Conservation (phyloP, 1,140 invertebrate species). For the Aculops lycopersici region DNA sequence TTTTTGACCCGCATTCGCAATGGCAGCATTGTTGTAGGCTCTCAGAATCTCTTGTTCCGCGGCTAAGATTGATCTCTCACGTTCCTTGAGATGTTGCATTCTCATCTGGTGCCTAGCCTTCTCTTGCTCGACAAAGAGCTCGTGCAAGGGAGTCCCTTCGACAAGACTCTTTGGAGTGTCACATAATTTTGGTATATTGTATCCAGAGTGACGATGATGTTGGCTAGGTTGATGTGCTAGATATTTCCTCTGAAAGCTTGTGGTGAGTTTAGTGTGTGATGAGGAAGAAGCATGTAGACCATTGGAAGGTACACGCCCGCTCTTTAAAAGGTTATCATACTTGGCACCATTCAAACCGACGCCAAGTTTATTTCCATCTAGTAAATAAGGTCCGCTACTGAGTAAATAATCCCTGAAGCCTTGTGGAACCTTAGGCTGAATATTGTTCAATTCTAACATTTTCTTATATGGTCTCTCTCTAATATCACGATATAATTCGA, state of each 20-base stretch:
- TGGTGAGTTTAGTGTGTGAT: neutral
- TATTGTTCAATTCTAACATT: too few relatives aligned
- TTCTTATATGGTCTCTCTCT: too few relatives aligned
- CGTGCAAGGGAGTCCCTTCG: slow-evolving; percentile 1
- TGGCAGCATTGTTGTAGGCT: slow-evolving; percentile 66
- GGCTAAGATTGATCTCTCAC: slow-evolving; percentile 64
- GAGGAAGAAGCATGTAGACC: neutral
- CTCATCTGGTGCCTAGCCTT: slow-evolving; percentile 39
- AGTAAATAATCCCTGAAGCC: slow-evolving; percentile 83
- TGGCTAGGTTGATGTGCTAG: too few relatives aligned
- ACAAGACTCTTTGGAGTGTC: slow-evolving; percentile 4
- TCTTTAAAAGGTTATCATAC: neutral
- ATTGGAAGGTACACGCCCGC: neutral
- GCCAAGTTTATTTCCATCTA: too few relatives aligned
- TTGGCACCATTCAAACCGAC: slow-evolving; percentile 13
- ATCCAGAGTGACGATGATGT: too few relatives aligned
- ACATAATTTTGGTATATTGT: neutral
- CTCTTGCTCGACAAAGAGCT: slow-evolving; percentile 49
- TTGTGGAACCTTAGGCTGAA: slow-evolving; percentile 71
- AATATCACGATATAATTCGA: too few relatives aligned
- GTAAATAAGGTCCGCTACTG: slow-evolving; percentile 63
- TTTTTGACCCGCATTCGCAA: slow-evolving; percentile 61
- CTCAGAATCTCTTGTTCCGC: slow-evolving; percentile 79
- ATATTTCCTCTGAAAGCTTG: too few relatives aligned
- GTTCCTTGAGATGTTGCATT: slow-evolving; percentile 61